Base-by-base conservation (phyloP, 2,113 vertebrate genomes). In the Myotis yumanensis region DNA sequence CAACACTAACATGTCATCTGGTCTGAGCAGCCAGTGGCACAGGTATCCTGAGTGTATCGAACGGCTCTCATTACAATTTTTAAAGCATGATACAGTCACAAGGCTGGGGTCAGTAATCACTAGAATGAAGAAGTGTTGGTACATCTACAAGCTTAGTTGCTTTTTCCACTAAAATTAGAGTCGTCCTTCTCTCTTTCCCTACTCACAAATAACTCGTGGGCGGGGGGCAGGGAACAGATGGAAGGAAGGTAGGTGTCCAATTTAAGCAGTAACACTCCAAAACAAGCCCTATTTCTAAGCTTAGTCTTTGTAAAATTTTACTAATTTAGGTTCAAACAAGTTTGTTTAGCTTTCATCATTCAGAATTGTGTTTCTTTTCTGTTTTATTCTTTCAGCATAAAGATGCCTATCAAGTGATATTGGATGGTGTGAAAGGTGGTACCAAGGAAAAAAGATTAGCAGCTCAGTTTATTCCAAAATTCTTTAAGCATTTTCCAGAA, bases 381-480 rank as follows among this genome's bases (percentile, higher is more conserved):
- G 17, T 22, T 89, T 89, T 85, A 18, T 97, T 97, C 95, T 75
- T 97, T 57, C 96, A 99, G 99, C 99, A 99, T 98, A 99, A 99
- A 98, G 99, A 99, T 98, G 99, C 99, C 0, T 99, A 99, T 97
- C 99, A 99, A 80, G 99, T 98, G 0, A 99, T 99, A 96, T 80
- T 99, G 96, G 98, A 99, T 97, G 99, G 99, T 1, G 99, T 99
- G 66, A 99, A 99, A 96, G 99, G 99, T n/a, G 99, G 99, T 59
- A 98, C 99, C 3, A 99, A 99, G 98, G 99, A 99, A 97, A 99
- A 99, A 97, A 99, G 99, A 66, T 97, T 99, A 96, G 99, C 99
- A 64, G 99, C 99, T 62, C 99, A 99, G 96, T 99, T 99, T 96
- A 99, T 99, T 98, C 99, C 99, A 0, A 99, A 99, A 22, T 99